Base-by-base conservation (phyloP, 2,797 vertebrate genomes). In the Trachops cirrhosus region DNA sequence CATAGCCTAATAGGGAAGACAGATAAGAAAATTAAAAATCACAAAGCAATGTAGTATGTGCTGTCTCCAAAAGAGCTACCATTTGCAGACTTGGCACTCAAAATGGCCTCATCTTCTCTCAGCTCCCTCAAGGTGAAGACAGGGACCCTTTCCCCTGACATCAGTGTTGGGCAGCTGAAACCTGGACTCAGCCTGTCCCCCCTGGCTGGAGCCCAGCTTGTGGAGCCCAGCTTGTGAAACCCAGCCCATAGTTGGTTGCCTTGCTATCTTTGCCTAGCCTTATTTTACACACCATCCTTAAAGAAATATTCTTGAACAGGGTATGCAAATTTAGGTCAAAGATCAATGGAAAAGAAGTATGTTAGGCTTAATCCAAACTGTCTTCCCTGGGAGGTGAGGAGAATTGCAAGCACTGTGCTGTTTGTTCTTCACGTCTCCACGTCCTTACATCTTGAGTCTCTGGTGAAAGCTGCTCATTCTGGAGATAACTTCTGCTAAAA, bases 301-400 rank as follows among this genome's bases (percentile, higher is more conserved):
- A 70, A 86, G 32, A 75, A 62, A 24, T 18, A 39, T 74, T 78
- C 54, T 32, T 50, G n/a, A 62, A 82, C 59, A 34, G 37, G 70
- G 48, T 29, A n/a, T 24, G 59, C 68, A 86, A 46, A 71, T 54
- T 39, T 37, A 50, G 59, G 82, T 70, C 57, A 52, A 41, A 73
- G 37, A 75, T 11, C 46, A 68, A 86, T 21, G n/a, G 62, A 77
- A 29, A 37, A 52, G 62, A 59, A 86, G 18, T 41, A 39, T 2
- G 74, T 46, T 26, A n/a, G 48, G 11, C 21, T 57, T 22, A 1
- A 22, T 39, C 37, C 62, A 80, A 59, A 11, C 59, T 2, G 5
- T 44, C 37, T 4, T 54, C 37, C 46, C 5, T 0, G 0, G 32
- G 62, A 29, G 5, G 9, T 2, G 26, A 75, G 48, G 39, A 29